Conservation (phyloP, 2,888 invertebrate species). For the Tipula vernalis region DNA sequence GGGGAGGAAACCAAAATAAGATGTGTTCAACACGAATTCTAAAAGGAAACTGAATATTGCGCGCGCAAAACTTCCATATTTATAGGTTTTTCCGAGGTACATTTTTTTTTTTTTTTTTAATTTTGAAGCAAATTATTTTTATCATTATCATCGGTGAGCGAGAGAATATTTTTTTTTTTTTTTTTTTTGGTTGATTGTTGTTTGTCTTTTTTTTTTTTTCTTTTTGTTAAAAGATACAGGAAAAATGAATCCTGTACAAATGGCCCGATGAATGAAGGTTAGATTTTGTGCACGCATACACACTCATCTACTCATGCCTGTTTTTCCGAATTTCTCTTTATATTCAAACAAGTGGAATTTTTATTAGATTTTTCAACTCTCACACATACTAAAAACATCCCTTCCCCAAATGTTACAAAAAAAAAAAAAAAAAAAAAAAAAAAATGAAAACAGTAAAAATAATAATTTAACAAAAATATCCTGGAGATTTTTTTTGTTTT, state of each 20-base stretch:
- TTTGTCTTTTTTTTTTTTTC: not conserved
- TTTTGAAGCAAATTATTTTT: not conserved
- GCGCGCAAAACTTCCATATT: not conserved
- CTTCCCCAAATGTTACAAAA: not conserved
- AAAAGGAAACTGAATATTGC: slow-evolving; percentile 10
- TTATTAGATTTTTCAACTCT: not conserved
- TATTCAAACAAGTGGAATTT: not conserved
- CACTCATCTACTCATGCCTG: not conserved
- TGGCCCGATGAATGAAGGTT: not conserved
- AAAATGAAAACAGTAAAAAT: not conserved
- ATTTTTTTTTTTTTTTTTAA: not conserved
- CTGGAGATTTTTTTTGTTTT: not conserved
- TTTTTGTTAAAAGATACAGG: not conserved
- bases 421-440: not conserved
- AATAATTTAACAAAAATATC: not conserved
- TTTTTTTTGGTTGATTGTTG: too few species aligned
- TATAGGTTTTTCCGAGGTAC: not conserved
- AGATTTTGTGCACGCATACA: not conserved
- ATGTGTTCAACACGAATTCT: not conserved
- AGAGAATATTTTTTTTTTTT: not conserved
- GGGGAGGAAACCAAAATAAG: not conserved
- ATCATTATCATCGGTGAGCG: not conserved
- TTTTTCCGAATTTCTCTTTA: not conserved
- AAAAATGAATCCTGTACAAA: not conserved
- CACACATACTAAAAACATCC: not conserved